These are phyloP conservation scores for Sialia sialis DNA, from an alignment of 2,113 vertebrate genomes.

Conservation along the genomic window DNA sequence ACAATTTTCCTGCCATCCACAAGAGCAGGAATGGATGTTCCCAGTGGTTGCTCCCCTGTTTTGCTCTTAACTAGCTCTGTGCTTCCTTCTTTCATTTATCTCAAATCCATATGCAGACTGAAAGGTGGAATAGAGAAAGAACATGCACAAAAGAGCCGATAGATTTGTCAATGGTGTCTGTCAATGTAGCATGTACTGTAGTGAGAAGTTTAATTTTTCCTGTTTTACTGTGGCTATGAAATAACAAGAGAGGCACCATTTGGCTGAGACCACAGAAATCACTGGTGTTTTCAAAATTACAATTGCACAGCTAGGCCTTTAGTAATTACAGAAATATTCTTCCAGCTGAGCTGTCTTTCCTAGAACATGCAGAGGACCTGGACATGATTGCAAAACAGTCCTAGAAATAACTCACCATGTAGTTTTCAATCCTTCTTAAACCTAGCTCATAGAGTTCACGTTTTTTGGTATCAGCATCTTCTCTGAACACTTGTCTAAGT, in stretches of 20 bases:
- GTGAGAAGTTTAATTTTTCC: not conserved
- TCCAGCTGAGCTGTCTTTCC: not conserved
- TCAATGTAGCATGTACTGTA: not conserved
- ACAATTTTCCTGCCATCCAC: not conserved
- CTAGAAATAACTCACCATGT: not conserved
- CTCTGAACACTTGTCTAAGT: not conserved
- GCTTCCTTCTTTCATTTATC: not conserved
- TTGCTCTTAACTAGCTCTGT: not conserved
- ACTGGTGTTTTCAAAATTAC: not conserved
- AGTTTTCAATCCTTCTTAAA: not conserved
- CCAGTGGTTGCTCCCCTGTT: not conserved
- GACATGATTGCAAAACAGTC: not conserved
- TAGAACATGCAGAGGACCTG: not conserved
- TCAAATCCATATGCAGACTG: not conserved
- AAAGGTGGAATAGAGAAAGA: not conserved
- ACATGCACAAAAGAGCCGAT: not conserved
- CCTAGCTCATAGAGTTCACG: not conserved
- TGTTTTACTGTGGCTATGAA: not conserved
- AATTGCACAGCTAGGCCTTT: not conserved
- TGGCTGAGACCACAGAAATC: not conserved
- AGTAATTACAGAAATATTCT: not conserved
- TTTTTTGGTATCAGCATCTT: not conserved
- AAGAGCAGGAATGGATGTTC: not conserved
- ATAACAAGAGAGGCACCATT: not conserved
- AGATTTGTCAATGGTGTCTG: not conserved